Conservation (phyloP, 2,888 invertebrate genomes). For the Orthonevra nobilis region DNA sequence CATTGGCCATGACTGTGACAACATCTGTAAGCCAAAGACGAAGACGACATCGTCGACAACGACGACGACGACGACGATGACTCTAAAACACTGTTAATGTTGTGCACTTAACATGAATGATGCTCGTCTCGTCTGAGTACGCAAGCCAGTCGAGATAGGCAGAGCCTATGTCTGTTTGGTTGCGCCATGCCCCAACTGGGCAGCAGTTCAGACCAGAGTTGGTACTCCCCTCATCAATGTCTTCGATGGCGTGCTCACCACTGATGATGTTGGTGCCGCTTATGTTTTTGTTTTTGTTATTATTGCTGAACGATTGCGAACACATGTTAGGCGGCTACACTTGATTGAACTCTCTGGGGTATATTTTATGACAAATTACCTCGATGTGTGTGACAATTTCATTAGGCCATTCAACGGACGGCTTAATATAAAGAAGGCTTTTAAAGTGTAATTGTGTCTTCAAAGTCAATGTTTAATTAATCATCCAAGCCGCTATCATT, state of each 20-base stretch:
- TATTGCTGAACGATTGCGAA: constrained; percentile 44
- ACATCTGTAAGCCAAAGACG: constrained; percentile 67
- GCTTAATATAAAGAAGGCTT: too few species aligned
- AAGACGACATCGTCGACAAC: constrained; percentile 46
- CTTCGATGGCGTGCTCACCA: too few species aligned
- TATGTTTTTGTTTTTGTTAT: constrained; percentile 15
- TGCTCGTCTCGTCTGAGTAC: constrained; percentile 36
- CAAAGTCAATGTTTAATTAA: too few species aligned
- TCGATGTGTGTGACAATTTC: constrained; percentile 55
- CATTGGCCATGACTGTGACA: constrained; percentile 64
- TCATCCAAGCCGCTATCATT: too few species aligned
- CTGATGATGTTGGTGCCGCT: too few species aligned
- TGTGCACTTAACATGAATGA: constrained; percentile 70
- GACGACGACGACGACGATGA: constrained; percentile 28
- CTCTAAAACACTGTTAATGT: constrained; percentile 67
- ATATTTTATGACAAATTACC: constrained; percentile 63
- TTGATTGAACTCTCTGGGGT: constrained; percentile 64
- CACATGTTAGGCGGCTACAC: constrained; percentile 55
- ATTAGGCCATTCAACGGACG: too few species aligned
- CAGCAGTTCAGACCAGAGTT: neutral
- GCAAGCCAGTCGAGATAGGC: constrained; percentile 10
- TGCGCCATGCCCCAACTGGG: constrained; percentile 25
- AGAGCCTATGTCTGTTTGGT: neutral
- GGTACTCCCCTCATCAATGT: constrained; percentile 9
- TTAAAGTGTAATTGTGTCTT: too few species aligned